A percentile compares a stretch with the other conserved stretches of the same genome.
These are phyloP conservation scores for Larimichthys polyactis DNA, from an alignment of 2,113 vertebrate species.

Conservation along the genomic window DNA sequence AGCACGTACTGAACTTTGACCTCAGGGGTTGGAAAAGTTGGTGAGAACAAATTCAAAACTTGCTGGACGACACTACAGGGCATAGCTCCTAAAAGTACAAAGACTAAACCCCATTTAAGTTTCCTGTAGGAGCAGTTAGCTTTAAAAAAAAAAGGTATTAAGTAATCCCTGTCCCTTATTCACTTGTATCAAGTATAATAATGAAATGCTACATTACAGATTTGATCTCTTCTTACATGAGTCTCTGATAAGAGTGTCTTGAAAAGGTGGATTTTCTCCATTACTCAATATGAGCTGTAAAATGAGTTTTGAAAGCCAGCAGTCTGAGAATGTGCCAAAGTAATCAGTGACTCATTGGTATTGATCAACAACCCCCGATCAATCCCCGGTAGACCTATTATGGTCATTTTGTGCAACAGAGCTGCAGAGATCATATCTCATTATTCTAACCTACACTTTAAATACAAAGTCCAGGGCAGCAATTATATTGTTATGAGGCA, in stretches of 20 bases:
- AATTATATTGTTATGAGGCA: conserved; percentile 39
- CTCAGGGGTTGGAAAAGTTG: conserved; percentile 47
- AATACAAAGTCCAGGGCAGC: conserved; percentile 13
- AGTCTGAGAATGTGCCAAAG: conserved; percentile 29
- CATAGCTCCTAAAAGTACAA: conserved; percentile 17
- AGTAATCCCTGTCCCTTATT: neutral
- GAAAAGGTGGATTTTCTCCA: conserved; percentile 11
- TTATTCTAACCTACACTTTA: conserved; percentile 33
- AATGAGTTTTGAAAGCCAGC: conserved; percentile 52
- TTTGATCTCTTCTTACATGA: neutral
- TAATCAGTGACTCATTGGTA: conserved; percentile 56
- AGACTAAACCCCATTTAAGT: conserved; percentile 14
- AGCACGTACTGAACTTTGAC: conserved; percentile 59
- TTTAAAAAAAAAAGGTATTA: neutral
- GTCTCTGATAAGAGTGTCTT: neutral
- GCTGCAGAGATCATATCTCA: conserved; percentile 43
- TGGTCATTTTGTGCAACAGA: conserved; percentile 28
- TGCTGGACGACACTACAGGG: conserved; percentile 12
- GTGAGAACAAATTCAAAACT: conserved; percentile 57
- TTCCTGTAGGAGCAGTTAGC: neutral
- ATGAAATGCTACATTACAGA: conserved; percentile 11
- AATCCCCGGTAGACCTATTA: conserved; percentile 25
- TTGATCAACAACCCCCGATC: conserved; percentile 50
- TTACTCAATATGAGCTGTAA: conserved; percentile 35
- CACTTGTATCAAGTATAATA: neutral